Base-by-base conservation (phyloP, 2,888 invertebrate genomes). In the Lasius fuliginosus region DNA sequence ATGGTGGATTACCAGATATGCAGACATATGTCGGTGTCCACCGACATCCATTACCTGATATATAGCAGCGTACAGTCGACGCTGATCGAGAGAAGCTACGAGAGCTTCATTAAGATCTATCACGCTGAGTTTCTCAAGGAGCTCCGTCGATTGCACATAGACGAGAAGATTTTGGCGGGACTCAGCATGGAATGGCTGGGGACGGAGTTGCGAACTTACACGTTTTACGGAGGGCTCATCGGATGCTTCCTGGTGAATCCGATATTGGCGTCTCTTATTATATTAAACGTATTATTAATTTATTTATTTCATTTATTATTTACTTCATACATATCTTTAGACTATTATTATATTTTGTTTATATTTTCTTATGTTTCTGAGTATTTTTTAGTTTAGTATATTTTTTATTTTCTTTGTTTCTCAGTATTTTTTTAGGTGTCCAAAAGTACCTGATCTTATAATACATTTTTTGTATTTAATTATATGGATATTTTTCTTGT, bases 1-100 rank as follows among this genome's bases (percentile, higher is more conserved):
- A 84, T 93, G 2, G 83, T 92, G n/a, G 93, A 93, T 83, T 93
- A 87, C 75, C 92, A 92, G 88, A 88, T 88, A 65, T 79, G 84
- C 0, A 88, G 94, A 6, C 8, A 71, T 11, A 23, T 33, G 8
- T 79, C 71, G 23, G 2, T 42, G 9, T 1, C 46, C 23, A 60
- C 23, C 23, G 71, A 71, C 18, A 12, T 71, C 1, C 33, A 60
- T 60, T 71, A 79, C 12, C 15, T 94, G 33, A 71, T 93, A 8
- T 93, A 94, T 74, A 87, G 91, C 30, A 94, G 93, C 76, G 91
- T 89, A 0, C 87, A 82, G 23, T 85, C 87, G 1, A 62, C 86
- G 15, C 88, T 92, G 3, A 88, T 93, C 53, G 85, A 91, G 5
- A 42, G 84, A 2, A 68, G 82, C 49, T 92, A 90, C 68, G 88